A percentile compares a stretch with the other conserved stretches of the same genome.
Evolutionary conservation across 2,797 vertebrate genomes (phyloP).

Genomic region (Craterocephalus amniculus): DNA sequence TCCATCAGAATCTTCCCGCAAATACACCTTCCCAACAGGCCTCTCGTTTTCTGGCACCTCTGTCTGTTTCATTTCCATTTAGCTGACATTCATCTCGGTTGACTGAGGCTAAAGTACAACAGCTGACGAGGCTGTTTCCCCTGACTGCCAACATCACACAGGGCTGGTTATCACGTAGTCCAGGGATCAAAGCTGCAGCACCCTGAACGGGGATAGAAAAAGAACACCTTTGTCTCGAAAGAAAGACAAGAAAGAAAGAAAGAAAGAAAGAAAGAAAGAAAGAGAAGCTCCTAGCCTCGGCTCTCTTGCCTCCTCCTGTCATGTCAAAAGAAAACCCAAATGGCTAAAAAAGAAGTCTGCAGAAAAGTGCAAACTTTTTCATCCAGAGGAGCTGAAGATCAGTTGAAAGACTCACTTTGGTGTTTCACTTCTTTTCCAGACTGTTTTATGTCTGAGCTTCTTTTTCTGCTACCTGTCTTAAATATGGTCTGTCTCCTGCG

Average conservation of each 20-base stretch:
- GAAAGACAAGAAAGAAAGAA: not conserved
- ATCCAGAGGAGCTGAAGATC: constrained; percentile 23
- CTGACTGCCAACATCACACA: constrained; percentile 38
- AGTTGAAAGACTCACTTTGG: constrained; percentile 14
- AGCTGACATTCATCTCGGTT: constrained; percentile 23
- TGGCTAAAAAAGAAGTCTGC: constrained; percentile 33
- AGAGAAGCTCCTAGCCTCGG: constrained; percentile 29
- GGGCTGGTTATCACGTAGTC: constrained; percentile 33
- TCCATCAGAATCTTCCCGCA: not conserved
- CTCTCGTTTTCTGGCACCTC: not conserved
- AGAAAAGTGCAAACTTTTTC: constrained; percentile 15
- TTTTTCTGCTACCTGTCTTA: constrained; percentile 14
- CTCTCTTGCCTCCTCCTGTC: constrained; percentile 22
- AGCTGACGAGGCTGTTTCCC: constrained; percentile 44
- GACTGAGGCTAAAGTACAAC: constrained; percentile 38
- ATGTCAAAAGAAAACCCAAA: constrained; percentile 27
- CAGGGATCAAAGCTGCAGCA: constrained; percentile 40
- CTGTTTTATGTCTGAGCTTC: constrained; percentile 40
- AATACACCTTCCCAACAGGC: constrained; percentile 6
- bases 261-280: constrained; percentile 2
- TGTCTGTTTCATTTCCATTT: constrained; percentile 32
- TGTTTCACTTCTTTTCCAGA: not conserved
- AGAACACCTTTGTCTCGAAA: constrained; percentile 22
- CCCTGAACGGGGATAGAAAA: constrained; percentile 34
- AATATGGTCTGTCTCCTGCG: not conserved